phyloP scores from a whole-genome alignment of 1,140 invertebrate genomes.

The Microplitis mediator region DNA sequence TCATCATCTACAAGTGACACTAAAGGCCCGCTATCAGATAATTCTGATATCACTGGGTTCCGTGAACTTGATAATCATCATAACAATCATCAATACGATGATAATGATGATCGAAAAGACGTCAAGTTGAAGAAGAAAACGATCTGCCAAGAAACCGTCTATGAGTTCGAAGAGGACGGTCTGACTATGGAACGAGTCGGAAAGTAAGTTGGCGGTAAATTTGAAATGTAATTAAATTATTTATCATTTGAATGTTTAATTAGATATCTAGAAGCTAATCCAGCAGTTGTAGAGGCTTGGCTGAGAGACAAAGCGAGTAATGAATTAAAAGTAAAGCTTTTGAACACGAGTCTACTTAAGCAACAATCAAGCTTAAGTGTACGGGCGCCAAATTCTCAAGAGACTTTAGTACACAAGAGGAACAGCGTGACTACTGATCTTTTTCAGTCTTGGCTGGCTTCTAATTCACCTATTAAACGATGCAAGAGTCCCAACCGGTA shows the following conservation, averaged over 20 bases:
- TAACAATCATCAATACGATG: conserved; percentile 45
- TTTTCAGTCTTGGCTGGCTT: conserved; percentile 80
- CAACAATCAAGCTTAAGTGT: conserved; percentile 55
- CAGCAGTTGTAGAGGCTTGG: conserved; percentile 71
- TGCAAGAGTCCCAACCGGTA: conserved; percentile 68
- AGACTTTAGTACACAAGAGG: conserved; percentile 53
- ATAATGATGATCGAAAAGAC: conserved; percentile 39
- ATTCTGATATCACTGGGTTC: no score
- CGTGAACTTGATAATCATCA: conserved; percentile 24
- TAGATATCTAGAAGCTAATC: conserved; percentile 66
- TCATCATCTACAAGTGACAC: conserved; percentile 24
- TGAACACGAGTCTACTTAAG: conserved; percentile 48
- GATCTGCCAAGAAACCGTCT: conserved; percentile 49
- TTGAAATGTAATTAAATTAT: background rate
- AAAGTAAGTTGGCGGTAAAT: conserved; percentile 39
- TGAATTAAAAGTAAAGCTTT: conserved; percentile 65
- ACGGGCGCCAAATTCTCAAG: conserved; percentile 57
- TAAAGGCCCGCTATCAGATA: background rate
- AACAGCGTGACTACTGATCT: conserved; percentile 84
- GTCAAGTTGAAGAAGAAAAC: conserved; percentile 40
- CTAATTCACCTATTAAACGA: conserved; percentile 68
- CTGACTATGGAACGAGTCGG: conserved; percentile 54
- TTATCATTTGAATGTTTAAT: background rate
- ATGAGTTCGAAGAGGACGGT: conserved; percentile 48
- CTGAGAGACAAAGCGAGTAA: conserved; percentile 72